Evolutionary conservation across 2,888 invertebrate genomes (phyloP).

Genomic region (Drosophila differens): DNA sequence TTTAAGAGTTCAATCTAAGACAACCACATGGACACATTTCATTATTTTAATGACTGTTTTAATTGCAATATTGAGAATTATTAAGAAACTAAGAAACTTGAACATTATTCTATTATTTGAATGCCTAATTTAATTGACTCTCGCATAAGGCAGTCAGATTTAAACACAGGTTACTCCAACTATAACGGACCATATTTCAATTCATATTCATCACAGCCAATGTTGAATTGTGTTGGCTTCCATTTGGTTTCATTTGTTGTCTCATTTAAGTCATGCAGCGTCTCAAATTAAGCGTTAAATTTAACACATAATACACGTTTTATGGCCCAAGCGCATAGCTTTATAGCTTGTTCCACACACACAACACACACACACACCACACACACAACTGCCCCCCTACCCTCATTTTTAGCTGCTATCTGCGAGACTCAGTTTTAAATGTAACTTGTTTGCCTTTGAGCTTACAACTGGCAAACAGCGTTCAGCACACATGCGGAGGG

Average conservation of each 20-base stretch:
- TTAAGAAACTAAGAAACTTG: background rate
- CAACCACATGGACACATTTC: too few species aligned
- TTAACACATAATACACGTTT: slow-evolving; percentile 74
- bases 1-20: too few species aligned
- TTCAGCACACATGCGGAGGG: slow-evolving; percentile 26
- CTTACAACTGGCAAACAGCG: slow-evolving; percentile 70
- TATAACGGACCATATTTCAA: background rate
- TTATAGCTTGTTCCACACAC: slow-evolving; percentile 53
- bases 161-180: background rate
- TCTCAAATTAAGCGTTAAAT: slow-evolving; percentile 69
- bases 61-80: background rate
- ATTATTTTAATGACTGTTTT: too few species aligned
- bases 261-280: slow-evolving; percentile 43
- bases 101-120: background rate
- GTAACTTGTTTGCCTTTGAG: slow-evolving; percentile 68
- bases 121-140: background rate
- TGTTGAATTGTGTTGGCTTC: slow-evolving; percentile 18
- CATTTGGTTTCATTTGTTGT: slow-evolving; percentile 27
- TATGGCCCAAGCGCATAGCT: slow-evolving; percentile 53
- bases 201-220: slow-evolving; percentile 6
- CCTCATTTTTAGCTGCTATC: slow-evolving; percentile 19
- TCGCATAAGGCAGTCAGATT: background rate
- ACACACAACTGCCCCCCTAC: background rate
- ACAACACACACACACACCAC: background rate
- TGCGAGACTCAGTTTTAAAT: slow-evolving; percentile 14